Evolutionary conservation across 2,888 invertebrate species (phyloP), one percentile per base, ranked within the genome.

Genomic region (Lasioglossum zephyrum): DNA sequence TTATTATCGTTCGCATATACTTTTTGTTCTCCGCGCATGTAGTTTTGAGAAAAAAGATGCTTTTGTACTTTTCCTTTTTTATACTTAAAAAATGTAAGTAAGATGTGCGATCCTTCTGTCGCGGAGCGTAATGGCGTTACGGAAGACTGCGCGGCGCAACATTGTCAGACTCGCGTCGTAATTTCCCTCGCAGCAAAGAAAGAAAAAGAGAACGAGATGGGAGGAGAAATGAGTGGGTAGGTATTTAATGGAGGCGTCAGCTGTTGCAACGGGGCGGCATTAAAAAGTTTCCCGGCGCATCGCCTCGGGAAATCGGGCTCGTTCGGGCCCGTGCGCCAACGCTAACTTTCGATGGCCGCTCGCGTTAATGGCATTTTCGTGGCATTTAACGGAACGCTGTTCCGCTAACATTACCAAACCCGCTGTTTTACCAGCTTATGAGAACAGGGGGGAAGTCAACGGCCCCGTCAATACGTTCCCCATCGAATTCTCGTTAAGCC

Each of bases 331-430:
- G 57, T 26, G n/a, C 13, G n/a, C 60, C 60, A 11, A 26, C 60
- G 60, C 60, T 63, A 89, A 89, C 85, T 87, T 86, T 87, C 88
- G 84, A 88, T 79, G 78, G 76, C 53, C 70, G 77, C 44, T 63
- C 73, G 72, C 80, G 82, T 82, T 89, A 90, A 91, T 85, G 86
- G 81, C 89, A 88, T 90, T 90, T 90, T 82, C 83, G 79, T 82
- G 89, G 77, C 88, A 87, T 91, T 91, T 91, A 82, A 69, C 26
- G 74, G 74, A 79, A 87, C 82, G 57, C 74, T 72, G 70, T 73
- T 77, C 82, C 41, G 39, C 82, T 66, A 75, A 84, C 83, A 79
- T 83, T 81, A 41, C 36, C 82, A 47, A 41, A 41, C 49, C 13
- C 63, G 36, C 66, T 78, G 72, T 74, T 89, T 84, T 81, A 81